Evolutionary conservation across 2,888 invertebrate species (phyloP), one percentile per base, ranked within the genome.

Genomic region (Sarcophaga subvicina): DNA sequence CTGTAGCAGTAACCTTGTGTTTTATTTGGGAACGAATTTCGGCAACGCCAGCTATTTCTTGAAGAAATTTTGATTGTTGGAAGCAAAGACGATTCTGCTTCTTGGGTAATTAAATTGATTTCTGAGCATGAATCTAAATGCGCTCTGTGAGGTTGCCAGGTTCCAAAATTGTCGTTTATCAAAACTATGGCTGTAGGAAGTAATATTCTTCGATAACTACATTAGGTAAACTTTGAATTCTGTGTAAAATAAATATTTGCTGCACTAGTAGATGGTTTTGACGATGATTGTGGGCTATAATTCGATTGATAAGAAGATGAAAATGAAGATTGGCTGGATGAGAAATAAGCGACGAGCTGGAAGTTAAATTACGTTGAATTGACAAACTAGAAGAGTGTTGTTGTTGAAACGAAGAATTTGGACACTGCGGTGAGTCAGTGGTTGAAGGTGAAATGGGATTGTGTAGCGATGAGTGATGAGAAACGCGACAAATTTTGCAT

Each of bases 11-110:
- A 1, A 84, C 72, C 2, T 25, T 49, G 67, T 72, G 37, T 27
- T 70, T 76, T 2, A 88, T 4, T 73, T 59, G 63, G 8, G 83
- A 83, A 17, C 69, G 63, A 67, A 86, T 71, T 8, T 88, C 60
- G 45, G 17, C 64, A 62, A 88, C 25, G 4, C 80, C 83, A 22
- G 78, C 60, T 6, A 88, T 70, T 60, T 85, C 78, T 37, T 37
- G 37, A 6, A 37, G 1, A 37, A 6, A 37, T 37, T 37, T 37
- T 37, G 8, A 37, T 37, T 37, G 37, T 37, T 37, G 71, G 76
- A 75, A 14, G 20, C 4, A n/a, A 47, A 47, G 11, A 11, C 20
- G 73, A 60, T 37, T 37, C 37, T 37, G 37, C 37, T 37, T 37
- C 6, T 37, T 37, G 37, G 37, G 6, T 37, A 37, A 37, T 37